A percentile compares a stretch with the other conserved stretches of the same genome.
These are phyloP conservation scores for Clarias gariepinus DNA, from an alignment of 2,113 vertebrate species.

Conservation along the genomic window DNA sequence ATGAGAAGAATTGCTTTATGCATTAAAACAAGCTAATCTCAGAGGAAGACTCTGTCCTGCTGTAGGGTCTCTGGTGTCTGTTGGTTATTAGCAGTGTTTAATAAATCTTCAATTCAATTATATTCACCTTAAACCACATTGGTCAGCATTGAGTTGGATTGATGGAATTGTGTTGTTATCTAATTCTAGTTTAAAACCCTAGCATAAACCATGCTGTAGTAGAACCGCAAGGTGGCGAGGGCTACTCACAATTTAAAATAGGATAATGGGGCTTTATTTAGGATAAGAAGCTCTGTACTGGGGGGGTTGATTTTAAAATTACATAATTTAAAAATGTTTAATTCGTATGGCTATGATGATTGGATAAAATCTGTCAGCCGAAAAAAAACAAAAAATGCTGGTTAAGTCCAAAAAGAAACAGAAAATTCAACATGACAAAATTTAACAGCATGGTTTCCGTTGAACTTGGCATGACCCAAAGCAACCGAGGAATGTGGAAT, in stretches of 20 bases:
- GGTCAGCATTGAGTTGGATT: not conserved
- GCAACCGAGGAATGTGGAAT: not conserved
- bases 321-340: not conserved
- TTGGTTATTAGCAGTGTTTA: not conserved
- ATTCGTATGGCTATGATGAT: not conserved
- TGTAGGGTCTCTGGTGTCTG: not conserved
- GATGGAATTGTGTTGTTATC: not conserved
- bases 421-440: not conserved
- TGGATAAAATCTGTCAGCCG: not conserved
- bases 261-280: not conserved
- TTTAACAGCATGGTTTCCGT: not conserved
- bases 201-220: not conserved
- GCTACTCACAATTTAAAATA: not conserved
- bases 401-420: not conserved
- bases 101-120: not conserved
- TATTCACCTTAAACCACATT: not conserved
- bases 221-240: not conserved
- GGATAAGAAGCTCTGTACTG: not conserved
- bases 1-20: not conserved
- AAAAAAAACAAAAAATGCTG: not conserved
- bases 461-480: not conserved
- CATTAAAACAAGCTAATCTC: not conserved
- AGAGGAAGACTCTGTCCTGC: not conserved
- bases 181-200: not conserved
- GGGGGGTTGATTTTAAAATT: not conserved